phyloP scores from a whole-genome alignment of 2,888 invertebrate species.

The Hofmannophila pseudospretella region DNA sequence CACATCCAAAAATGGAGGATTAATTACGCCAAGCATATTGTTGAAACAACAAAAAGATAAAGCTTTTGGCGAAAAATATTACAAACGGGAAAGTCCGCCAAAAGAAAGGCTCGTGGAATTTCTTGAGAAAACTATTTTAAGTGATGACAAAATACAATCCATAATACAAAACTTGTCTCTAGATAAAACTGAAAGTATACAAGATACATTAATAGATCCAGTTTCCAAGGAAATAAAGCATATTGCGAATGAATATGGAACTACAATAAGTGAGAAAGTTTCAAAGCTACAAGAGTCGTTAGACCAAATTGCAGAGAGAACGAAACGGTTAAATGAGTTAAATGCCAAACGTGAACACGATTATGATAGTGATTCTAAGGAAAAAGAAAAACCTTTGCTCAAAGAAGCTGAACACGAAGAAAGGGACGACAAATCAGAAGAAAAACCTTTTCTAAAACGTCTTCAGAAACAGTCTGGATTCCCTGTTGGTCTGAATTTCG shows the following conservation, averaged over 20 bases:
- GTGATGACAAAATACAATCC: slow-evolving; percentile 64
- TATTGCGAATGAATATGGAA: slow-evolving; percentile 20
- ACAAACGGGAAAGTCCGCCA: slow-evolving; percentile 61
- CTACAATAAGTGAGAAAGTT: slow-evolving; percentile 36
- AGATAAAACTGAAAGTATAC: slow-evolving; percentile 35
- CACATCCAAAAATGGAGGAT: slow-evolving; percentile 12
- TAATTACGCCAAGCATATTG: slow-evolving; percentile 32
- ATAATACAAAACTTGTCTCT: slow-evolving; percentile 66
- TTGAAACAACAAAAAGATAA: slow-evolving; percentile 36
- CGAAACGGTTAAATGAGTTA: slow-evolving; percentile 33
- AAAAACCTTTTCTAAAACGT: slow-evolving; percentile 42
- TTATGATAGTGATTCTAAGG: slow-evolving; percentile 3
- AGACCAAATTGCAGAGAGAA: slow-evolving; percentile 43
- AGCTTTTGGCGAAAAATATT: slow-evolving; percentile 10
- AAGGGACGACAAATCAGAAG: not conserved
- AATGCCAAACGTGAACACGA: slow-evolving; percentile 8
- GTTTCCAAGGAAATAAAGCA: slow-evolving; percentile 25
- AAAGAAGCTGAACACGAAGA: not conserved
- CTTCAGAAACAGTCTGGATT: slow-evolving; percentile 56
- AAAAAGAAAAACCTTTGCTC: slow-evolving; percentile 5
- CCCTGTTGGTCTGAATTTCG: slow-evolving; percentile 58
- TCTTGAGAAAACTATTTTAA: slow-evolving; percentile 65
- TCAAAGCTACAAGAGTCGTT: slow-evolving; percentile 37
- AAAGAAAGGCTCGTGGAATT: slow-evolving; percentile 65
- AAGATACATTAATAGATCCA: too few species aligned